Conservation (phyloP, 2,888 invertebrate species). For the Drosophila maculinotata region DNA sequence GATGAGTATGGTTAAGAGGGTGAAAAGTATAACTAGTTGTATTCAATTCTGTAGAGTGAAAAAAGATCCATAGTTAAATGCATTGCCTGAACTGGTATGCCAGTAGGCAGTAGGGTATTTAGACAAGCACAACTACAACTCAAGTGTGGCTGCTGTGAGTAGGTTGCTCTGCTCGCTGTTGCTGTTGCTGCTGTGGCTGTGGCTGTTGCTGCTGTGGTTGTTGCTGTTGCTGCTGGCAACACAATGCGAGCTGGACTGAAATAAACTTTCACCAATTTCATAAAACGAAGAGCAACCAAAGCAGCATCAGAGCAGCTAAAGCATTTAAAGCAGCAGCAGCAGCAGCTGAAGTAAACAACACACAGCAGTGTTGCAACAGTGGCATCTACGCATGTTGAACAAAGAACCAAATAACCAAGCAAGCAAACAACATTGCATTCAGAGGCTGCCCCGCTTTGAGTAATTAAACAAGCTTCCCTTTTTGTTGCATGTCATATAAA, state of each 20-base stretch:
- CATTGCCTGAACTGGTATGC: background rate
- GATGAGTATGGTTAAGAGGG: no score
- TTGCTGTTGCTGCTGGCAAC: conserved; percentile 55
- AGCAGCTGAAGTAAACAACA: conserved; percentile 25
- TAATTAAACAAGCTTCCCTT: conserved; percentile 33
- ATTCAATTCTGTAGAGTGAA: no score
- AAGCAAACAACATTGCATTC: conserved; percentile 8
- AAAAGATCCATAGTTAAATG: background rate
- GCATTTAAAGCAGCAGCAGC: conserved; percentile 22
- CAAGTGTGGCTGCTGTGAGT: conserved; percentile 52
- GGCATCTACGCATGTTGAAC: conserved; percentile 31
- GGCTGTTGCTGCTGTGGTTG: conserved; percentile 12
- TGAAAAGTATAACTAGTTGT: no score
- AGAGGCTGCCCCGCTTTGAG: conserved; percentile 10
- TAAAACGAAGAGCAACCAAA: conserved; percentile 55
- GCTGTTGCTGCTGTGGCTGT: conserved; percentile 26
- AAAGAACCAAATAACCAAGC: no score
- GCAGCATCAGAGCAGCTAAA: conserved; percentile 14
- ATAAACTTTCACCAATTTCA: conserved; percentile 81
- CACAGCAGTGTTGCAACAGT: conserved; percentile 26
- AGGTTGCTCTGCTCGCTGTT: conserved; percentile 50
- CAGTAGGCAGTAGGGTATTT: conserved; percentile 28
- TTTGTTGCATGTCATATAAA: conserved; percentile 59
- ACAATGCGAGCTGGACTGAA: conserved; percentile 68
- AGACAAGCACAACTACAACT: conserved; percentile 17